A percentile compares a stretch with the other conserved stretches of the same genome.
These are phyloP conservation scores for Oryzias melastigma DNA, from an alignment of 2,113 vertebrate species.

Conservation along the genomic window DNA sequence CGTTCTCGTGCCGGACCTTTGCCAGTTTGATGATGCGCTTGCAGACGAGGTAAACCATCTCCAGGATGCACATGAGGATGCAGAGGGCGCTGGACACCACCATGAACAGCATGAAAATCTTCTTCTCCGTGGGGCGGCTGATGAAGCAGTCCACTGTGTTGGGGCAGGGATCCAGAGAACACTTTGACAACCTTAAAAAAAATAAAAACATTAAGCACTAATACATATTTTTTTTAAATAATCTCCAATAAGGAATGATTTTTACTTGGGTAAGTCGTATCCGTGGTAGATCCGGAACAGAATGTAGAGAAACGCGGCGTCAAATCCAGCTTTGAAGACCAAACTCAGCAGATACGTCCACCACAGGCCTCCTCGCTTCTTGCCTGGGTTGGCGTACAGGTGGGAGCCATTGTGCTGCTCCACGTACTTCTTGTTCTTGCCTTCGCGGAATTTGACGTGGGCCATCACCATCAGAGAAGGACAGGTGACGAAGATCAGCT, in stretches of 20 bases:
- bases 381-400: conserved; percentile 81
- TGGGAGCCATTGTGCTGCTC: conserved; percentile 41
- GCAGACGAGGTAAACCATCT: conserved; percentile 84
- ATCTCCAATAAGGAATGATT: neutral
- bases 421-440: conserved; percentile 78
- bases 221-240: neutral
- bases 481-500: conserved; percentile 81
- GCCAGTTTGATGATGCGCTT: conserved; percentile 75
- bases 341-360: conserved; percentile 85
- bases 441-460: conserved; percentile 89
- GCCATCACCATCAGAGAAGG: conserved; percentile 91
- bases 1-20: conserved; percentile 18
- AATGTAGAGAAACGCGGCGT: conserved; percentile 83
- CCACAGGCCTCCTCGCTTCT: conserved; percentile 87
- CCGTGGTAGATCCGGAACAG: conserved; percentile 82
- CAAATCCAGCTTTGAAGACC: conserved; percentile 84
- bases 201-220: neutral
- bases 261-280: conserved; percentile 82
- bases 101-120: conserved; percentile 96
- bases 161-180: conserved; percentile 80
- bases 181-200: conserved; percentile 78
- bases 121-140: conserved; percentile 91
- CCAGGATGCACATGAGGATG: conserved; percentile 83
- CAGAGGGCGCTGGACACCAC: conserved; percentile 82
- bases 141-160: conserved; percentile 87